Percentiles rank a stretch among this genome's conserved stretches.
Conservation (phyloP, 2,888 invertebrate genomes). For the Poecilobothrus nobilitatus region DNA sequence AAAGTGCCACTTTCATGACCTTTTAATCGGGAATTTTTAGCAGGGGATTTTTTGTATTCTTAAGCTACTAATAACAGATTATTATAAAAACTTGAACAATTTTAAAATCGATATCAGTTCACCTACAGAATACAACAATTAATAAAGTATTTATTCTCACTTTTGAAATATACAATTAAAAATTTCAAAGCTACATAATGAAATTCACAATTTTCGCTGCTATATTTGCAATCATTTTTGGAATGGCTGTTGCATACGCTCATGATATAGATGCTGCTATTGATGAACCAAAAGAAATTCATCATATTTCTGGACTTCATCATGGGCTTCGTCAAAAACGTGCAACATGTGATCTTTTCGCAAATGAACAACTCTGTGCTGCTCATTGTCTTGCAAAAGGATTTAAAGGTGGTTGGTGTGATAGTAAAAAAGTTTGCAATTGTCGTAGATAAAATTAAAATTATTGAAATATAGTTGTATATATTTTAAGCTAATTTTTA, state of each 20-base stretch:
- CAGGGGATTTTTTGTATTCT: too few species aligned
- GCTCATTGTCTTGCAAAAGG: conserved; percentile 38
- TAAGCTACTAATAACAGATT: too few species aligned
- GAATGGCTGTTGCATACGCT: neutral
- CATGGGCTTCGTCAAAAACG: conserved; percentile 34
- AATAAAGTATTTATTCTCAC: neutral
- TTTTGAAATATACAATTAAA: neutral
- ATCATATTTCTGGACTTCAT: neutral
- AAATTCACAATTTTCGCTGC: neutral
- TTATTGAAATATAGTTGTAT: too few species aligned
- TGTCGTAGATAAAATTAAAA: conserved; percentile 30
- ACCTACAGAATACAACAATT: neutral
- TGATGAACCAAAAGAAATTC: neutral
- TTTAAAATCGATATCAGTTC: neutral
- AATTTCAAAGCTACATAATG: neutral
- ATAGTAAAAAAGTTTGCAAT: conserved; percentile 36
- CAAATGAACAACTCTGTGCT: conserved; percentile 37
- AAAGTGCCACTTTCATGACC: too few species aligned
- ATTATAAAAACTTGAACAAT: too few species aligned
- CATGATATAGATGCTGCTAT: neutral
- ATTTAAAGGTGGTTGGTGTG: conserved; percentile 41
- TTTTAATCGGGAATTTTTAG: too few species aligned
- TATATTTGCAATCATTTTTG: neutral
- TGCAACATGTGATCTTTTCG: conserved; percentile 42
- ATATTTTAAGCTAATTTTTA: too few species aligned